Base-by-base conservation (phyloP, 1,140 invertebrate genomes). In the Drosophila rufa region DNA sequence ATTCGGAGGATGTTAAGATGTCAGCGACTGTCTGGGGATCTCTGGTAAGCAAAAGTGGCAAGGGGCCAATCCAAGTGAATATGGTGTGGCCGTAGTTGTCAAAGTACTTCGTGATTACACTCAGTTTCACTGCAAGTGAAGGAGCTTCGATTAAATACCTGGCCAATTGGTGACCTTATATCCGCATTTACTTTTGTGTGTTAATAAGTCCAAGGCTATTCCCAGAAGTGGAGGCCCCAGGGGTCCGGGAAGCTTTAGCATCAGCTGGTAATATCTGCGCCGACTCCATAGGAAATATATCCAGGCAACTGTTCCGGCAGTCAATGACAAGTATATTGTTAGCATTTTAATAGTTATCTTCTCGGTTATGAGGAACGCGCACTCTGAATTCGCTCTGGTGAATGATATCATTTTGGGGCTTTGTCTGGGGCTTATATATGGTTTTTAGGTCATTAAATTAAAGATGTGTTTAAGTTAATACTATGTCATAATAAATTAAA, bases 241-340 rank as follows among this genome's bases (percentile, higher is more conserved):
- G 1, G 82, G 80, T 25, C 91, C 91, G 1, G 84, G 75, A 3
- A 92, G 14, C 74, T 87, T 67, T 0, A 66, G 17, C 19, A 75
- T 77, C 14, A 91, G 17, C 14, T 25, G 8, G 57, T 92, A 92
- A 14, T 69, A 79, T 38, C 75, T 75, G 9, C 91, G 75, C 1
- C 91, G 82, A 27, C 60, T 82, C 91, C 91, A 92, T 9, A 92
- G 17, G n/a, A 86, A 59, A 30, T 81, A 82, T 3, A 86, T 50
- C 79, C 83, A 92, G 7, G 60, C 11, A 11, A 80, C 33, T 15
- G 81, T 4, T 2, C 38, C 15, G 8, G 59, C 46, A 3, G 14
- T 9, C 9, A 75, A n/a, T 9, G 47, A 60, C 12, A 74, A 27
- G 4, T 25, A 4, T 14, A 60, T 14, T 5, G 74, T 45, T 17